These are phyloP conservation scores for Piscicola geometra DNA, from an alignment of 2,888 invertebrate genomes.

Conservation along the genomic window DNA sequence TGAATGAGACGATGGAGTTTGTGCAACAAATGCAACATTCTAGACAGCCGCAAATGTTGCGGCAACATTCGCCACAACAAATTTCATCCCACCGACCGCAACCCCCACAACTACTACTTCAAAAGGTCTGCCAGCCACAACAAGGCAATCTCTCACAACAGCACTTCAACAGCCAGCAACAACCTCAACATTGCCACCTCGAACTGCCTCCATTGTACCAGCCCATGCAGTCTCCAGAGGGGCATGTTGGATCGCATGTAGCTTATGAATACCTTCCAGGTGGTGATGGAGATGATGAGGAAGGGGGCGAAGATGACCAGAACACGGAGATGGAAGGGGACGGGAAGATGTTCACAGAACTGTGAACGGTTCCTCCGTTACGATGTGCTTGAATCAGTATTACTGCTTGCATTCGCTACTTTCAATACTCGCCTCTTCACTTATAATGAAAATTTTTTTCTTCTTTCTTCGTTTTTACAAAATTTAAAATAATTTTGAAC, in stretches of 20 bases:
- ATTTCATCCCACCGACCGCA: neutral
- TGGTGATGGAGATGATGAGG: neutral
- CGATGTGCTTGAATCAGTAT: too few species aligned
- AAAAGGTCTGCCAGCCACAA: neutral
- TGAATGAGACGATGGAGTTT: neutral
- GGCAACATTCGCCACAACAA: neutral
- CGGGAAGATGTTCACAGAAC: neutral
- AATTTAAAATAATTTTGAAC: too few species aligned
- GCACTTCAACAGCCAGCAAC: too few species aligned
- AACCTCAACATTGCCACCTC: too few species aligned
- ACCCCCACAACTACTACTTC: neutral
- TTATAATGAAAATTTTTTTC: too few species aligned
- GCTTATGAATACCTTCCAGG: neutral
- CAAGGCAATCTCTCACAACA: too few species aligned
- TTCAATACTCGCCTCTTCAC: too few species aligned
- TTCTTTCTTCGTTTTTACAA: too few species aligned
- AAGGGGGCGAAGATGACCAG: neutral
- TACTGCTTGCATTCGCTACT: too few species aligned
- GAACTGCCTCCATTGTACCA: neutral
- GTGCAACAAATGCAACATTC: neutral
- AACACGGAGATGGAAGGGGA: neutral
- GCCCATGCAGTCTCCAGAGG: neutral
- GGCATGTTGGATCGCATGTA: neutral
- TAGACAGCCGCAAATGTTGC: too few species aligned
- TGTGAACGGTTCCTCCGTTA: neutral